Conservation (phyloP, 2,797 vertebrate genomes). For the Dallia pectoralis region DNA sequence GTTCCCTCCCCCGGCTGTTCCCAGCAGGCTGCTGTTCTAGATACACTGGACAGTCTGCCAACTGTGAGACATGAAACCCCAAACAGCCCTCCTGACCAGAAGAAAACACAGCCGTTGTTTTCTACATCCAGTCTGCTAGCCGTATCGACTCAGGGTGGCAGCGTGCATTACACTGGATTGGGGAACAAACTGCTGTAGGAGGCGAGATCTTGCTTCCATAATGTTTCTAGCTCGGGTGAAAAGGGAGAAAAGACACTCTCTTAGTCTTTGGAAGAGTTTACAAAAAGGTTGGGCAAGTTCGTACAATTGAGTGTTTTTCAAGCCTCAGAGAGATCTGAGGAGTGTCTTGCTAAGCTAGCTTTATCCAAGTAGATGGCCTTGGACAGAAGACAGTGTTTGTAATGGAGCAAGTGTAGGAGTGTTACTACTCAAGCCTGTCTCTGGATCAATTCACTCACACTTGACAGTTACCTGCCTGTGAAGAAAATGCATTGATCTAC, state of each 20-base stretch:
- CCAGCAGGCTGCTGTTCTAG: constrained; percentile 62
- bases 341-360: neutral
- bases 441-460: constrained; percentile 1
- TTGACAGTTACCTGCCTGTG: constrained; percentile 31
- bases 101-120: too few species aligned
- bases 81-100: too few species aligned
- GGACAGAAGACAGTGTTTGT: neutral
- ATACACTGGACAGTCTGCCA: constrained; percentile 36
- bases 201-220: constrained; percentile 47
- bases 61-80: constrained; percentile 36
- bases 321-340: constrained; percentile 16
- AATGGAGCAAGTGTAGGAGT: neutral
- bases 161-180: constrained; percentile 47
- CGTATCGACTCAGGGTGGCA: constrained; percentile 63
- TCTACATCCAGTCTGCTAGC: constrained; percentile 54
- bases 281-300: constrained; percentile 53
- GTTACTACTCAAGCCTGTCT: neutral
- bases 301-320: constrained; percentile 35
- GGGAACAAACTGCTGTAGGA: constrained; percentile 63
- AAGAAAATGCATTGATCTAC: constrained; percentile 35
- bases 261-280: constrained; percentile 41
- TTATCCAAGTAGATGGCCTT: neutral
- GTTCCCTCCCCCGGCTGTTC: neutral
- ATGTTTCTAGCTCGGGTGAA: constrained; percentile 53
- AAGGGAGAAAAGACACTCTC: constrained; percentile 45